These are phyloP conservation scores for Cecropterus lyciades DNA, from an alignment of 1,140 invertebrate genomes.

Conservation along the genomic window DNA sequence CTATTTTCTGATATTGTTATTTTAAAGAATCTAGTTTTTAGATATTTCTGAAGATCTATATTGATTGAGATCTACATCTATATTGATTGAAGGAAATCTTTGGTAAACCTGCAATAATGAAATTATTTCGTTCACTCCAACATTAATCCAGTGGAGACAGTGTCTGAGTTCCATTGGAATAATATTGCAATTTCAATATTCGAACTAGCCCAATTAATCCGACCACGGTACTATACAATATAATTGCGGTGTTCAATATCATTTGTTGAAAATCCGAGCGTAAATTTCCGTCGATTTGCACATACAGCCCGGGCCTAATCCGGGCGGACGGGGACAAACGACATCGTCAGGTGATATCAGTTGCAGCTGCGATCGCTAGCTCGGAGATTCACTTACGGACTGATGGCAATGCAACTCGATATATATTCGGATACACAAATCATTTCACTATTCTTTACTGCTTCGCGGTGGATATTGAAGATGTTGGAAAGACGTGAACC, in stretches of 20 bases:
- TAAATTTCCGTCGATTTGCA: slow-evolving; percentile 60
- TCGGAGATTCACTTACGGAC: slow-evolving; percentile 72
- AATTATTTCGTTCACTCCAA: not conserved
- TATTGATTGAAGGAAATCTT: not conserved
- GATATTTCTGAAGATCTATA: no score
- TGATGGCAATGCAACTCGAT: slow-evolving; percentile 70
- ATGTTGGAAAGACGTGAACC: not conserved
- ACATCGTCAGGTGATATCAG: slow-evolving; percentile 77
- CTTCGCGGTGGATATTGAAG: slow-evolving; percentile 32
- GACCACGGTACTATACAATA: slow-evolving; percentile 4
- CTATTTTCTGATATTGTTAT: no score
- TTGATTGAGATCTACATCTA: no score
- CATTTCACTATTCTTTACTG: slow-evolving; percentile 45
- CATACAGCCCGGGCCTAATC: slow-evolving; percentile 57
- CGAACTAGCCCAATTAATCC: slow-evolving; percentile 10
- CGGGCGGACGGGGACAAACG: slow-evolving; percentile 68
- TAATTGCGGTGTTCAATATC: slow-evolving; percentile 18
- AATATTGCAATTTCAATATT: slow-evolving; percentile 18
- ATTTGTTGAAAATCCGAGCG: slow-evolving; percentile 42
- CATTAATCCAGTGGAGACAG: not conserved
- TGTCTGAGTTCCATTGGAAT: slow-evolving; percentile 1
- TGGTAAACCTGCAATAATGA: not conserved
- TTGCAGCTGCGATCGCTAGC: slow-evolving; percentile 66
- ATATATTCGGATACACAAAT: slow-evolving; percentile 55
- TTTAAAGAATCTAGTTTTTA: no score